Percentiles rank a stretch among this genome's conserved stretches.
These are phyloP conservation scores for Torymus auratus DNA, from an alignment of 2,888 invertebrate species.

Conservation along the genomic window DNA sequence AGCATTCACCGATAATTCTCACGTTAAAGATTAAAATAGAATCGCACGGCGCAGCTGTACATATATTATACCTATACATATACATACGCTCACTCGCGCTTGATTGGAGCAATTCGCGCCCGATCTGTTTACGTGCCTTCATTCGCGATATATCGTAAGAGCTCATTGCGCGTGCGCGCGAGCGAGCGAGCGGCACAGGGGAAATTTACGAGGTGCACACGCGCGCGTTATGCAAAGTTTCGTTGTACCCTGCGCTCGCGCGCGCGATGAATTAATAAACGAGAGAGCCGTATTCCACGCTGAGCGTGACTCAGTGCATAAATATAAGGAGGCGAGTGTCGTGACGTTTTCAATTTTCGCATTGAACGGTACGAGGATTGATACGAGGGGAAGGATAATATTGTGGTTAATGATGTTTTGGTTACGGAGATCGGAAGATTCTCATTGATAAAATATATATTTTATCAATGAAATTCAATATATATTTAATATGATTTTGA, in stretches of 20 bases:
- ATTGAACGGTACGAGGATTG: too few relatives aligned
- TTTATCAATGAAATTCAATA: too few relatives aligned
- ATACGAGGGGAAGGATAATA: too few relatives aligned
- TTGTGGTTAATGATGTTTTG: too few relatives aligned
- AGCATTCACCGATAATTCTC: slow-evolving; percentile 14
- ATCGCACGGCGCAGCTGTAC: background rate
- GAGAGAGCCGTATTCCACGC: background rate
- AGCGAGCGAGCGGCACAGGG: background rate
- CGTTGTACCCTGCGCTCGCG: background rate
- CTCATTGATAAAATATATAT: too few relatives aligned
- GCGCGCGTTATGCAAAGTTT: slow-evolving; percentile 46
- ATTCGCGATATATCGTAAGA: slow-evolving; percentile 23
- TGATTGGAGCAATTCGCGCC: slow-evolving; percentile 30
- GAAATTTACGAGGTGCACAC: slow-evolving; percentile 31
- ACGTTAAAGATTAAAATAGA: slow-evolving; percentile 8
- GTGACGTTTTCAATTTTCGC: too few relatives aligned
- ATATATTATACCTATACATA: background rate
- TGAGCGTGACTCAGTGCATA: background rate
- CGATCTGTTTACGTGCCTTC: slow-evolving; percentile 7
- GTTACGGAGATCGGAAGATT: too few relatives aligned
- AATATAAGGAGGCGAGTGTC: too few relatives aligned
- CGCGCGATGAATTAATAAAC: slow-evolving; percentile 25
- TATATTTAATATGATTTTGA: too few relatives aligned
- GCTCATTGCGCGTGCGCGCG: background rate
- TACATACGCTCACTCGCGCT: background rate